Percentiles rank a stretch among this genome's conserved stretches.
Conservation (phyloP, 2,888 invertebrate genomes). For the Margaritifera margaritifera region DNA sequence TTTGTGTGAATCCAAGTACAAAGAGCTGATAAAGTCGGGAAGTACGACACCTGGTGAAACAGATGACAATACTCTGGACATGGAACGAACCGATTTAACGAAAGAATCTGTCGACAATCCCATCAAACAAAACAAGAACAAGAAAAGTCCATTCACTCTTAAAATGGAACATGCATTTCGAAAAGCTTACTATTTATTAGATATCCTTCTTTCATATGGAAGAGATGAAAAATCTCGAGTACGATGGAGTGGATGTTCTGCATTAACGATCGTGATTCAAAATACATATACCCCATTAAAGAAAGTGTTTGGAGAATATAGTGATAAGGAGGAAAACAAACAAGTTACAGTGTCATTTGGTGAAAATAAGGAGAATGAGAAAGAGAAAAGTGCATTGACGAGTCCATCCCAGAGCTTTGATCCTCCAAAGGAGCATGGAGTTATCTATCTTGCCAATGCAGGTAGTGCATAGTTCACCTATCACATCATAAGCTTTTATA, state of each 20-base stretch:
- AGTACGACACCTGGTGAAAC: slow-evolving; percentile 1
- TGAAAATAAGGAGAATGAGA: slow-evolving; percentile 8
- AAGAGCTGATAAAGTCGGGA: slow-evolving; percentile 43
- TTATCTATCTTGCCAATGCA: slow-evolving; percentile 67
- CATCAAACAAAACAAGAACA: slow-evolving; percentile 29
- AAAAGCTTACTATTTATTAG: slow-evolving; percentile 63
- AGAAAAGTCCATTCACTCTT: slow-evolving; percentile 49
- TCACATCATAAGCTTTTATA: no score
- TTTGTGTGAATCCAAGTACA: slow-evolving; percentile 62
- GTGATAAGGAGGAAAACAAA: slow-evolving; percentile 1
- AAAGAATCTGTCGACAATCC: not conserved
- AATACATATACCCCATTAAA: slow-evolving; percentile 5
- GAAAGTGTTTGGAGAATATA: slow-evolving; percentile 2
- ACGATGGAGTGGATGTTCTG: slow-evolving; percentile 71
- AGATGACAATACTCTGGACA: slow-evolving; percentile 6
- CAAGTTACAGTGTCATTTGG: not conserved
- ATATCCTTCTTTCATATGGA: slow-evolving; percentile 67
- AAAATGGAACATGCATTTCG: slow-evolving; percentile 60
- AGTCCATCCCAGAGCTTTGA: slow-evolving; percentile 26
- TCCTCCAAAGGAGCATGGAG: slow-evolving; percentile 50
- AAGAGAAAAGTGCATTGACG: slow-evolving; percentile 16
- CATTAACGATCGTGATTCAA: slow-evolving; percentile 60
- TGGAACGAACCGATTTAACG: slow-evolving; percentile 5
- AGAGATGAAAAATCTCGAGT: slow-evolving; percentile 68
- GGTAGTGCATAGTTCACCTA: slow-evolving; percentile 40